A percentile compares a stretch with the other conserved stretches of the same genome.
These are phyloP conservation scores for Hesperia comma DNA, from an alignment of 2,888 invertebrate species.

Conservation along the genomic window DNA sequence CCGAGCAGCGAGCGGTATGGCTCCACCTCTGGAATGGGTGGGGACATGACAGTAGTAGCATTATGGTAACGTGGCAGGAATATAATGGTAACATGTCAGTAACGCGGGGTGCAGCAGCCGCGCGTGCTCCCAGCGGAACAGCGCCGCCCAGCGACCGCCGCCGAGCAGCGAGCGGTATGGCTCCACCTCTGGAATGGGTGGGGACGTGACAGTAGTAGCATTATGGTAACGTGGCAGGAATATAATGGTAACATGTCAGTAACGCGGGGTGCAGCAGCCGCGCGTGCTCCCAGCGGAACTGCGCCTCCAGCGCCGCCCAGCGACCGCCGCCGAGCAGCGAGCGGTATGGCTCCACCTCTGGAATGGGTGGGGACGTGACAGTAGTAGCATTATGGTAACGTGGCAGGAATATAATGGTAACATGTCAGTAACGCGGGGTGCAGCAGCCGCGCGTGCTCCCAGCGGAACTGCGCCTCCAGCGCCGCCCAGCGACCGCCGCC, in stretches of 20 bases:
- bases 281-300: slow-evolving; percentile 97
- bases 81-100: too few relatives aligned
- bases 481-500: slow-evolving; percentile 90
- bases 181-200: slow-evolving; percentile 86
- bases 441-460: slow-evolving; percentile 96
- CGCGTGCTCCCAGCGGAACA: slow-evolving; percentile 97
- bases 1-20: slow-evolving; percentile 88
- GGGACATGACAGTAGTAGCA: too few relatives aligned
- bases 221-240: too few relatives aligned
- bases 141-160: slow-evolving; percentile 89
- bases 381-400: too few relatives aligned
- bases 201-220: too few relatives aligned
- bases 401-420: too few relatives aligned
- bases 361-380: too few relatives aligned
- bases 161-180: slow-evolving; percentile 88
- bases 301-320: slow-evolving; percentile 93
- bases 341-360: slow-evolving; percentile 88
- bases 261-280: slow-evolving; percentile 96
- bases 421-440: slow-evolving; percentile 95
- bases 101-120: slow-evolving; percentile 96
- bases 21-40: slow-evolving; percentile 86
- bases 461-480: slow-evolving; percentile 94
- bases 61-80: too few relatives aligned
- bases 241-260: too few relatives aligned
- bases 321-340: slow-evolving; percentile 86